These are phyloP conservation scores for Macroramphosus scolopax DNA, from an alignment of 2,797 vertebrate genomes.

Conservation along the genomic window DNA sequence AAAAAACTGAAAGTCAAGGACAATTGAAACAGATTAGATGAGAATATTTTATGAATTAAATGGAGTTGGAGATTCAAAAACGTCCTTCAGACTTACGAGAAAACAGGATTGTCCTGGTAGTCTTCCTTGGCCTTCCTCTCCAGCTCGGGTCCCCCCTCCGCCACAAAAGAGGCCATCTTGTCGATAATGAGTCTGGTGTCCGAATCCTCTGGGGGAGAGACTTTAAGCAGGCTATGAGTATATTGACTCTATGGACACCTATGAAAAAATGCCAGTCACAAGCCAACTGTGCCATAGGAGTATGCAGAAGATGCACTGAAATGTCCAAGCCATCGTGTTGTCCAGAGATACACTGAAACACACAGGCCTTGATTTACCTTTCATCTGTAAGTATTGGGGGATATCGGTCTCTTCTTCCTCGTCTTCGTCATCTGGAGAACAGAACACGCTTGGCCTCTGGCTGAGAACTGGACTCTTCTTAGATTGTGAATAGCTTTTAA, in stretches of 20 bases:
- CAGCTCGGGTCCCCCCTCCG: constrained; percentile 90
- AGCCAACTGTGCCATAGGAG: constrained; percentile 73
- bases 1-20: constrained; percentile 83
- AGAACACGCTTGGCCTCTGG: constrained; percentile 88
- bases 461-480: constrained; percentile 84
- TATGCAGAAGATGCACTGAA: constrained; percentile 51
- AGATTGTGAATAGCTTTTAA: constrained; percentile 85
- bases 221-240: constrained; percentile 99
- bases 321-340: constrained; percentile 39
- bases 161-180: constrained; percentile 96
- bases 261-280: constrained; percentile 80
- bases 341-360: constrained; percentile 41
- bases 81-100: constrained; percentile 80
- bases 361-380: constrained; percentile 82
- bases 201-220: constrained; percentile 98
- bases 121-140: constrained; percentile 93
- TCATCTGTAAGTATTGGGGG: constrained; percentile 89
- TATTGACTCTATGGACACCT: constrained; percentile 82
- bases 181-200: constrained; percentile 90
- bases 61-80: background rate
- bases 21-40: background rate
- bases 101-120: constrained; percentile 92
- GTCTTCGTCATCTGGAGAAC: constrained; percentile 84
- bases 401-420: constrained; percentile 86
- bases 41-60: background rate